Evolutionary conservation across 2,797 vertebrate genomes (phyloP).

Genomic region (Potorous gilbertii): DNA sequence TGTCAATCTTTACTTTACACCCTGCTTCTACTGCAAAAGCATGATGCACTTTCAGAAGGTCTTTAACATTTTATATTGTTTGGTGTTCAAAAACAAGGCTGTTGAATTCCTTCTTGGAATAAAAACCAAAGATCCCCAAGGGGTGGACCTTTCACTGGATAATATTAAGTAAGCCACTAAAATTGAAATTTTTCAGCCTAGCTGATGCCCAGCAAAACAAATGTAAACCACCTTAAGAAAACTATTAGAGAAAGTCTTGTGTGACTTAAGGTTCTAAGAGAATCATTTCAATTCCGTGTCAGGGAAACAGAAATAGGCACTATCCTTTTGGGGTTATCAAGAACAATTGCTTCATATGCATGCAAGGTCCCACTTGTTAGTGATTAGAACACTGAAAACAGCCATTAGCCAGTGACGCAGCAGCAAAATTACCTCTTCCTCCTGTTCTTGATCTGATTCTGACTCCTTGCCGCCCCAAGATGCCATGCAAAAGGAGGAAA

Average conservation of each 20-base stretch:
- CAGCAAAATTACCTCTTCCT: constrained; percentile 94
- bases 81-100: neutral
- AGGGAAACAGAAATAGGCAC: neutral
- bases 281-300: neutral
- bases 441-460: constrained; percentile 97
- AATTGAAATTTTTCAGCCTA: neutral
- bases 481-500: constrained; percentile 82
- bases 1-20: neutral
- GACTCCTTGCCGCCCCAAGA: constrained; percentile 94
- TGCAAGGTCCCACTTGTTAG: constrained; percentile 11
- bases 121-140: neutral
- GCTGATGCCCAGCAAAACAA: neutral
- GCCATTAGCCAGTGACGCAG: constrained; percentile 22
- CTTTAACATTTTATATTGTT: neutral
- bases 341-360: neutral
- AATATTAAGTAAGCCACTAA: neutral
- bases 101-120: neutral
- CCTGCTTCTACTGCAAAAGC: neutral
- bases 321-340: neutral
- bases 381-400: constrained; percentile 38
- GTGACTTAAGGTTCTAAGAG: neutral
- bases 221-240: neutral
- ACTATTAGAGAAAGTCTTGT: neutral
- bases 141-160: neutral
- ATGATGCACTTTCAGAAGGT: neutral